Conservation (phyloP, 2,113 vertebrate genomes). For the Bostrychus sinensis region DNA sequence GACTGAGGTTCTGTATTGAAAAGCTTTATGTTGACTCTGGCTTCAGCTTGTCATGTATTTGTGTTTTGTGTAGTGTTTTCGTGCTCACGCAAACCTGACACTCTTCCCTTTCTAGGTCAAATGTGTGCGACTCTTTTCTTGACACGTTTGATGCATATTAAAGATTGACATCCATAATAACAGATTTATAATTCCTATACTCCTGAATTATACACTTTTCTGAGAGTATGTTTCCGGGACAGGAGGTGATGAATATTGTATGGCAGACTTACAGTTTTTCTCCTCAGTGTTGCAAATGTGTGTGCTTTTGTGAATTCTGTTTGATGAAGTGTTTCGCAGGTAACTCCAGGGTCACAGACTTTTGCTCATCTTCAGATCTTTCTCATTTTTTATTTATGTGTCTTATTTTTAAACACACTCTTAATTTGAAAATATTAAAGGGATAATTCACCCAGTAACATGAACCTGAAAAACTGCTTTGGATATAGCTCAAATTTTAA, state of each 20-base stretch:
- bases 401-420: slow-evolving; percentile 18
- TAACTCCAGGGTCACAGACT: slow-evolving; percentile 20
- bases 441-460: slow-evolving; percentile 42
- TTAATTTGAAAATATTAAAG: slow-evolving; percentile 55
- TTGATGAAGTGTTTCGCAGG: slow-evolving; percentile 39
- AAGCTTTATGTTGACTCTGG: too few species aligned
- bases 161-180: slow-evolving; percentile 13
- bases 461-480: too few species aligned
- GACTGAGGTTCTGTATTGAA: too few species aligned
- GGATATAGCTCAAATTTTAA: too few species aligned
- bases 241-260: slow-evolving; percentile 42
- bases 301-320: slow-evolving; percentile 25
- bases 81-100: not conserved
- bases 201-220: slow-evolving; percentile 39
- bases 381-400: slow-evolving; percentile 27
- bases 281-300: slow-evolving; percentile 10
- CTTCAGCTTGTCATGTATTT: too few species aligned
- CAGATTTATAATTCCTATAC: not conserved
- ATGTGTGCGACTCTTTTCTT: not conserved
- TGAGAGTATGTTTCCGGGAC: slow-evolving; percentile 33
- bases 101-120: not conserved
- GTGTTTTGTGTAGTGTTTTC: not conserved
- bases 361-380: slow-evolving; percentile 26
- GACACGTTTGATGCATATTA: slow-evolving; percentile 1
- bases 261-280: slow-evolving; percentile 9